Evolutionary conservation across 2,888 invertebrate species (phyloP), one percentile per base, ranked within the genome.

Genomic region (Rhamphomyia laevipes): DNA sequence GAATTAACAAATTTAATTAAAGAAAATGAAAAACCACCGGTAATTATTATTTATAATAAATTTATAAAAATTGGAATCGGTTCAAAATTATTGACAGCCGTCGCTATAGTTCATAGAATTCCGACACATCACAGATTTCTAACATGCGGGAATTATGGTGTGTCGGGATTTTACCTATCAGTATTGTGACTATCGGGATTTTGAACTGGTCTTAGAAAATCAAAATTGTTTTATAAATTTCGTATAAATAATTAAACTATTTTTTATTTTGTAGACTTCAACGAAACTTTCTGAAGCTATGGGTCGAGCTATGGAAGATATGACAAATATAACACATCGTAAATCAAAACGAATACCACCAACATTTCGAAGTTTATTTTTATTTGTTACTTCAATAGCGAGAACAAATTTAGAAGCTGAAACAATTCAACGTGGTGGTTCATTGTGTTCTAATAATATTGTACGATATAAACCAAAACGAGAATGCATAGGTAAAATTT

Each of bases 361-460:
- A 57, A 79, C 80, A 58, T 78, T 80, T 51, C 83, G 86, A 61
- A 81, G 81, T 62, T 77, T 93, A 55, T 86, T 92, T 66, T 78
- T 92, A 47, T 93, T 93, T 72, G 88, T 91, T 52, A 86, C 86
- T 52, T 91, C 90, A 1, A 84, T 91, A 53, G 88, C 86, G 45
- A 80, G 95, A 58, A 92, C 89, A 45, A 94, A 94, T 75, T 76
- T 95, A 51, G 95, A 95, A 74, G 80, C 93, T 51, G 94, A 95
- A 72, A 77, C 95, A 43, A 84, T 91, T 53, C 89, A 91, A 69
- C 78, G 90, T 42, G 89, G 88, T n/a, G 91, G 91, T 11, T 77
- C 80, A n/a, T 73, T 91, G 12, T 75, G 75, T 56, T 65, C 74
- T 1, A 67, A 72, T 27, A 72, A 73, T 56, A 74, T 80, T 59